phyloP scores from a whole-genome alignment of 2,113 vertebrate genomes.

The Aythya baeri region DNA sequence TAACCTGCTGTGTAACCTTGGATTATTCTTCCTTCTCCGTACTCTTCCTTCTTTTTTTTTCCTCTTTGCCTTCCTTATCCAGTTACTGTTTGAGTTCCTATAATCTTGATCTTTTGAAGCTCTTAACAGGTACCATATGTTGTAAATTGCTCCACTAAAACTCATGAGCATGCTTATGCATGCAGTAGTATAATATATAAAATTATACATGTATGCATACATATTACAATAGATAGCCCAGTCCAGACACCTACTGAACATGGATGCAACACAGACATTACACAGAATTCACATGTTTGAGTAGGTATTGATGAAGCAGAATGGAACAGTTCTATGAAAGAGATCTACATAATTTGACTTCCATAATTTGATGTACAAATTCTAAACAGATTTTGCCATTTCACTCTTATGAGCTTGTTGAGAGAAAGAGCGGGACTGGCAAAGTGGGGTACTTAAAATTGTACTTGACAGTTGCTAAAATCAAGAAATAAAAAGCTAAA shows the following conservation, averaged over 20 bases:
- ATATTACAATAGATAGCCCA: not conserved
- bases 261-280: not conserved
- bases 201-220: not conserved
- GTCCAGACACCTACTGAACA: not conserved
- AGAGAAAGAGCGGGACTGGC: not conserved
- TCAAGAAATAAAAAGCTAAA: not conserved
- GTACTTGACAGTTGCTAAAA: not conserved
- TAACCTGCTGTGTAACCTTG: not conserved
- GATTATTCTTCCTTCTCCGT: not conserved
- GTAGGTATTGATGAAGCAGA: not conserved
- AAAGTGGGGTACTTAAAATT: not conserved
- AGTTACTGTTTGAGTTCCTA: not conserved
- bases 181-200: not conserved
- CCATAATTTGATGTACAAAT: not conserved
- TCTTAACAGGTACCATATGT: not conserved
- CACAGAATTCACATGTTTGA: not conserved
- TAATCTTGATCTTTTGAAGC: not conserved
- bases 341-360: not conserved
- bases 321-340: not conserved
- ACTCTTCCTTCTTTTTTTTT: not conserved
- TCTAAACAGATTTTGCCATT: not conserved
- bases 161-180: not conserved
- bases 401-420: not conserved
- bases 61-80: not conserved
- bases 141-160: not conserved